Base-by-base conservation (phyloP, 2,797 vertebrate genomes). In the Sphenodon punctatus region DNA sequence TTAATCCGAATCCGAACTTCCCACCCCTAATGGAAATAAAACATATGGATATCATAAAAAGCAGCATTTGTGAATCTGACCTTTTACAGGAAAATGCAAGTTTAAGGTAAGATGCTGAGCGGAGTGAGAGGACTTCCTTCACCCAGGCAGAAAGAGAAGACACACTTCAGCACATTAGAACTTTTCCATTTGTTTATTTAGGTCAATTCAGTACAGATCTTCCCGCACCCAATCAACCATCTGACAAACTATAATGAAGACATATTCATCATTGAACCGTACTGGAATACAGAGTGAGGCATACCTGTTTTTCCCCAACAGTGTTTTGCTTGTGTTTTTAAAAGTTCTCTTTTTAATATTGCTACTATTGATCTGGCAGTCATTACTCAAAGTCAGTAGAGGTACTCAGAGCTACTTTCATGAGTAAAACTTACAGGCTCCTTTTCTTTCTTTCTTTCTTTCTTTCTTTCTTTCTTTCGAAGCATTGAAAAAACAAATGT, bases 61-160 rank as follows among this genome's bases (percentile, higher is more conserved):
- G n/a, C n/a, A n/a, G n/a, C n/a, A n/a, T n/a, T n/a, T n/a, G n/a
- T n/a, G n/a, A n/a, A n/a, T n/a, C n/a, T n/a, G n/a, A n/a, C n/a
- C n/a, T n/a, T n/a, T n/a, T n/a, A n/a, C n/a, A n/a, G n/a, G n/a
- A 4, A 0, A 36, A 15, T 5, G 65, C 14, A 0, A 1, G 0
- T 0, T 14, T 41, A 43, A 22, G 46, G 48, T 4, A 4, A 0
- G 3, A 0, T 8, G 0, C 7, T 5, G 34, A 36, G 36, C 36
- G 36, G 8, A n/a, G n/a, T n/a, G n/a, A n/a, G n/a, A n/a, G n/a
- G n/a, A n/a, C n/a, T n/a, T n/a, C 13, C 41, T 22, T 38, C 23
- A 23, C 15, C 39, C 34, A n/a, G 38, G 25, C 36, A n/a, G n/a
- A n/a, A n/a, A 12, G 5, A 43, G 5, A 16, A 36, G 5, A 25